A percentile compares a stretch with the other conserved stretches of the same genome.
Evolutionary conservation across 2,888 invertebrate genomes (phyloP).

Genomic region (Philaethria dido): DNA sequence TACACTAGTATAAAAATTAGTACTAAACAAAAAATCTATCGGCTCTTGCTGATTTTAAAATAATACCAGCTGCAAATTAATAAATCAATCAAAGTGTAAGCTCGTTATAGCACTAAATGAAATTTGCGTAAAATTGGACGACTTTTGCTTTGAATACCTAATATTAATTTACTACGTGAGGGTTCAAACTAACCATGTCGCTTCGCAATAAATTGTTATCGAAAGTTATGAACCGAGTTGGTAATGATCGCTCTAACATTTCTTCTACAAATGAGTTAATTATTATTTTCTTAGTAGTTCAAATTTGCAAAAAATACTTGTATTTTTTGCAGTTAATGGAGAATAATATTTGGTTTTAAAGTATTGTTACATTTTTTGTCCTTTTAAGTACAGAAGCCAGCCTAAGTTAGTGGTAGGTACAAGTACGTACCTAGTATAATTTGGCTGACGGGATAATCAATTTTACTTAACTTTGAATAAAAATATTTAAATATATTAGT

Average conservation of each 20-base stretch:
- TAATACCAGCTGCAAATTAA: not conserved
- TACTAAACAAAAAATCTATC: not conserved
- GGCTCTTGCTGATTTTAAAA: not conserved
- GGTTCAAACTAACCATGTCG: conserved; percentile 81
- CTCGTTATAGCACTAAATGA: conserved; percentile 69
- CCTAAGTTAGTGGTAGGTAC: too few species aligned
- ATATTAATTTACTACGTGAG: conserved; percentile 80
- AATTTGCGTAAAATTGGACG: conserved; percentile 82
- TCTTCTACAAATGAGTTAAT: conserved; percentile 73
- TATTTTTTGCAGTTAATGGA: too few species aligned
- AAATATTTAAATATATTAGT: too few species aligned
- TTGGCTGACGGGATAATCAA: too few species aligned
- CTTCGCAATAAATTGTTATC: conserved; percentile 75
- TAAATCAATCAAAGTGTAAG: conserved; percentile 25
- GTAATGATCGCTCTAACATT: conserved; percentile 58
- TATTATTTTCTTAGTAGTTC: conserved; percentile 54
- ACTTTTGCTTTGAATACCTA: conserved; percentile 68
- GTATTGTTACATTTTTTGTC: too few species aligned
- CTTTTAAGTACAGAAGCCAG: too few species aligned
- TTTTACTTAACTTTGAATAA: too few species aligned
- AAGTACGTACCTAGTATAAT: too few species aligned
- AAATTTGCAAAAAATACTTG: not conserved
- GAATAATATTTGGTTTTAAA: too few species aligned
- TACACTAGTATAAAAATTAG: not conserved
- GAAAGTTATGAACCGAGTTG: conserved; percentile 57